Percentiles rank a stretch among this genome's conserved stretches.
Conservation (phyloP, 2,797 vertebrate species). For the Catostomus latipinnis region DNA sequence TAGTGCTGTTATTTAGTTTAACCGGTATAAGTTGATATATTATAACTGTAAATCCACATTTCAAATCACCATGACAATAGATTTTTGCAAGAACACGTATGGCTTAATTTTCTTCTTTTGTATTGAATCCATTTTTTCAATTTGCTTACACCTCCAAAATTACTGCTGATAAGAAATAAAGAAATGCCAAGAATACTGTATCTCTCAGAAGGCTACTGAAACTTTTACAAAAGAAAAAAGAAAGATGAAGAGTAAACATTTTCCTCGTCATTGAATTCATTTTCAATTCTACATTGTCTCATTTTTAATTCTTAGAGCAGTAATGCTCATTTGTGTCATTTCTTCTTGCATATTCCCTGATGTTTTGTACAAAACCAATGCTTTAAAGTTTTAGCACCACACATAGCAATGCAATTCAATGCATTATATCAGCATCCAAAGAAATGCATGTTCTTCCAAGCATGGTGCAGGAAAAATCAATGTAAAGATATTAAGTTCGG, state of each 20-base stretch:
- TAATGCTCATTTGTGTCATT: constrained; percentile 9
- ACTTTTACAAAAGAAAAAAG: not conserved
- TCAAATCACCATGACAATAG: not conserved
- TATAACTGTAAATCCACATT: constrained; percentile 9
- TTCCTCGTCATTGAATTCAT: constrained; percentile 4
- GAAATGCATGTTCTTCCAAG: constrained; percentile 19
- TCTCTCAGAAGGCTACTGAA: not conserved
- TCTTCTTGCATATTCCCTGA: constrained; percentile 5
- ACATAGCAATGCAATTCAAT: not conserved
- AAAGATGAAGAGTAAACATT: constrained; percentile 4
- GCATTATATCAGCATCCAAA: constrained; percentile 17
- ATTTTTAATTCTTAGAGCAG: not conserved
- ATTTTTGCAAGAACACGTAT: constrained; percentile 11
- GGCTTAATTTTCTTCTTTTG: not conserved
- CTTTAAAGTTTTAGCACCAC: constrained; percentile 8
- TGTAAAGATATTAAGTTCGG: constrained; percentile 19
- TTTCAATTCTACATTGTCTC: not conserved
- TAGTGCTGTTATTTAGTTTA: too few species aligned
- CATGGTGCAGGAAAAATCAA: constrained; percentile 22
- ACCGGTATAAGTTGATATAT: too few species aligned
- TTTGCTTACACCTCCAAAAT: constrained; percentile 7
- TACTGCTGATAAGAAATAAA: not conserved
- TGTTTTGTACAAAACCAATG: not conserved
- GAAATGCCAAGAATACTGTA: not conserved
- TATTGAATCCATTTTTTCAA: not conserved